Conservation (phyloP, 2,797 vertebrate genomes). For the Alosa sapidissima region DNA sequence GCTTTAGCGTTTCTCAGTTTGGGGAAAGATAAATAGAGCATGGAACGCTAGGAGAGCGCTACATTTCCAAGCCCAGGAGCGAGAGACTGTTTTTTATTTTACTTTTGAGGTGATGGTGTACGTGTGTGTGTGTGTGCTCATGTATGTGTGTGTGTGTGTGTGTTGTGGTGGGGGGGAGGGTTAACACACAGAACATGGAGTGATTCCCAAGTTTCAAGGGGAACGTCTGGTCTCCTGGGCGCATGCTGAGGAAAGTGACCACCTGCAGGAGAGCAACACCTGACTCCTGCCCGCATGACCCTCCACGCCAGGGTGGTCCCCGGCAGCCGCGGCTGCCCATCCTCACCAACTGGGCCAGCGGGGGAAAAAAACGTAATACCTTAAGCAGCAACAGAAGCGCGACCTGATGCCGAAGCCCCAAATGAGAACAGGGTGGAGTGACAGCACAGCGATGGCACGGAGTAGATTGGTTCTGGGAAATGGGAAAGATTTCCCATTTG, state of each 20-base stretch:
- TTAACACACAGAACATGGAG: conserved; percentile 5
- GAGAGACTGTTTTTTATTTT: conserved; percentile 10
- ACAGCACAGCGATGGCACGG: conserved; percentile 29
- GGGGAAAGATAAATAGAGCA: conserved; percentile 66
- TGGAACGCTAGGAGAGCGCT: conserved; percentile 51
- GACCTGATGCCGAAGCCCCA: conserved; percentile 26
- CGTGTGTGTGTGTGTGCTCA: background rate
- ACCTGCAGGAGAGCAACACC: conserved; percentile 28
- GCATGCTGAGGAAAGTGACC: background rate
- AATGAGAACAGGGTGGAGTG: conserved; percentile 16
- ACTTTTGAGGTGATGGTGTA: conserved; percentile 1
- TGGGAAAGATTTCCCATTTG: background rate
- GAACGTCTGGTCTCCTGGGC: background rate
- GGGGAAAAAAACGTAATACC: conserved; percentile 31
- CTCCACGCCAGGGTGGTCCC: conserved; percentile 33
- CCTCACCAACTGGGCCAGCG: background rate
- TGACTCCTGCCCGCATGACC: background rate
- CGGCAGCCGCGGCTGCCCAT: background rate
- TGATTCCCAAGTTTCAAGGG: background rate
- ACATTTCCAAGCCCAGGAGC: background rate
- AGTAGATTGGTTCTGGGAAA: conserved; percentile 29
- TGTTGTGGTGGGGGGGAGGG: background rate
- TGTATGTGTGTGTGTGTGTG: background rate
- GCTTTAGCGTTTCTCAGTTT: conserved; percentile 60
- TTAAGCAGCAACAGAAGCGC: conserved; percentile 36